These are phyloP conservation scores for Macquaria australasica DNA, from an alignment of 2,113 vertebrate genomes.

Conservation along the genomic window DNA sequence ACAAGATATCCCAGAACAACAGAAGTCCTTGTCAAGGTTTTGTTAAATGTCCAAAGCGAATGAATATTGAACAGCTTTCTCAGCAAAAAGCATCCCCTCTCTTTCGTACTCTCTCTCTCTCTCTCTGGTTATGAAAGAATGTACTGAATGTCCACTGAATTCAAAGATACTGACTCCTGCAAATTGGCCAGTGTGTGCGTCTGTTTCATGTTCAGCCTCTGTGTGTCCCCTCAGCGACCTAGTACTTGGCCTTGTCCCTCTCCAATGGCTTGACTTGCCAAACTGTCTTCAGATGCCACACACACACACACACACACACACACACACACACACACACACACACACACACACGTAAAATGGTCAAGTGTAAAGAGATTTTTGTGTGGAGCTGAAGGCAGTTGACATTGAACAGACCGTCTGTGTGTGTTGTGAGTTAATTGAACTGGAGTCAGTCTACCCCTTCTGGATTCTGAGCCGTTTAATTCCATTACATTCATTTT, in stretches of 20 bases:
- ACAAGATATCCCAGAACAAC: not conserved
- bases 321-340: not conserved
- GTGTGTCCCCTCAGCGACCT: conserved; percentile 35
- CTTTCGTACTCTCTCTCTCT: not conserved
- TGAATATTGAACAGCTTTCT: not conserved
- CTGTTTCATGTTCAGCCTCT: conserved; percentile 57
- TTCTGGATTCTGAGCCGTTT: conserved; percentile 55
- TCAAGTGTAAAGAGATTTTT: conserved; percentile 8
- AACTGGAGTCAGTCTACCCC: conserved; percentile 51
- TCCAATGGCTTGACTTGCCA: conserved; percentile 16
- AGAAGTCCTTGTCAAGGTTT: not conserved
- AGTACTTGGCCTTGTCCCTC: conserved; percentile 33
- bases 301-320: conserved; percentile 14
- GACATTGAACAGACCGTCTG: conserved; percentile 54
- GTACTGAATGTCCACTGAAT: conserved; percentile 25
- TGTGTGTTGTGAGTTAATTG: conserved; percentile 45
- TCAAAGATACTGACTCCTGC: conserved; percentile 29
- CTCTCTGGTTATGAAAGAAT: conserved; percentile 25
- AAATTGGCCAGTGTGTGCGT: conserved; percentile 24
- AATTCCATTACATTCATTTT: conserved; percentile 62
- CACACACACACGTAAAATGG: conserved; percentile 1
- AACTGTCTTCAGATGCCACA: conserved; percentile 39
- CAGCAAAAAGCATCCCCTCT: not conserved
- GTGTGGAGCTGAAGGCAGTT: conserved; percentile 2
- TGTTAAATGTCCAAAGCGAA: not conserved